Conservation (phyloP, 2,113 vertebrate species). For the Halichoeres trimaculatus region DNA sequence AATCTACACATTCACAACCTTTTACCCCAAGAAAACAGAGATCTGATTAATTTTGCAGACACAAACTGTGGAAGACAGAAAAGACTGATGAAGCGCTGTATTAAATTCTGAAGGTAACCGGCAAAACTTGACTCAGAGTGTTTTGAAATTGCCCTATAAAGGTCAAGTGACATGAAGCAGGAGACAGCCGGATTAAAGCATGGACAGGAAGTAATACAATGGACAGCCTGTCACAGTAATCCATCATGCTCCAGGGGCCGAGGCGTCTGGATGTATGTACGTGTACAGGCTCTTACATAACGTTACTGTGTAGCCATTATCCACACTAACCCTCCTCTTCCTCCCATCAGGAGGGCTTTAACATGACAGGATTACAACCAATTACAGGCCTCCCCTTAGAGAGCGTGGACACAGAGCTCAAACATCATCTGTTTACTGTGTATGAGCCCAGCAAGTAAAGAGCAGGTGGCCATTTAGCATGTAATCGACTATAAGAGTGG, state of each 20-base stretch:
- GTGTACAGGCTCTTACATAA: slow-evolving; percentile 54
- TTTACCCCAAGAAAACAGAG: slow-evolving; percentile 21
- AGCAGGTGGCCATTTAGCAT: slow-evolving; percentile 49
- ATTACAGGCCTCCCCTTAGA: slow-evolving; percentile 65
- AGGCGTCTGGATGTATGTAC: slow-evolving; percentile 43
- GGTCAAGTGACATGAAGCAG: not conserved
- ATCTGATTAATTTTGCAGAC: not conserved
- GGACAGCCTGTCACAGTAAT: slow-evolving; percentile 45
- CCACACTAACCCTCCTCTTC: slow-evolving; percentile 57
- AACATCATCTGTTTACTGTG: slow-evolving; percentile 62
- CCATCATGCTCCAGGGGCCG: slow-evolving; percentile 48
- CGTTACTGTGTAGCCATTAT: slow-evolving; percentile 59
- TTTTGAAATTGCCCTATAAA: slow-evolving; percentile 23
- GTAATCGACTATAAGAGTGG: slow-evolving; percentile 35
- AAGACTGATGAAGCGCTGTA: not conserved
- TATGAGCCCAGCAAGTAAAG: slow-evolving; percentile 43
- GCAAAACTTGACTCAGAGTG: not conserved
- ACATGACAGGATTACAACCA: slow-evolving; percentile 74
- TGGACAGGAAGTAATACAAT: slow-evolving; percentile 48
- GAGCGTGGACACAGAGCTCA: slow-evolving; percentile 34
- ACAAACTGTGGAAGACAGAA: not conserved
- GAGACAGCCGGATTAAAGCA: slow-evolving; percentile 28
- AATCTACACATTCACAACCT: not conserved
- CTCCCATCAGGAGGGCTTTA: slow-evolving; percentile 67
- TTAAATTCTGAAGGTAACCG: not conserved